Evolutionary conservation across 2,888 invertebrate species (phyloP), one percentile per base, ranked within the genome.

Genomic region (Carpatolechia fugitivella): DNA sequence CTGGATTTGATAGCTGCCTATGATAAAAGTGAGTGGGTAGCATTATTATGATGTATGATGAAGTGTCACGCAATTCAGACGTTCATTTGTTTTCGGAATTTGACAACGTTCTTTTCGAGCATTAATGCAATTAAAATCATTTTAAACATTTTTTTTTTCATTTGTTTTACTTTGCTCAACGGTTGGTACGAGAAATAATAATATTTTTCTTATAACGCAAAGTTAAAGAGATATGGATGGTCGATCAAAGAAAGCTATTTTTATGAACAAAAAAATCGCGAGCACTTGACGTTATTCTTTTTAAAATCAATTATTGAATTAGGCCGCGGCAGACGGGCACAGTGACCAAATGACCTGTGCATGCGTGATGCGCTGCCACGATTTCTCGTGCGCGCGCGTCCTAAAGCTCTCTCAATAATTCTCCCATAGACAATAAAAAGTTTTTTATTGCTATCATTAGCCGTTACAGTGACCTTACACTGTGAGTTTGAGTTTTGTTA

Each of bases 371-470:
- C 56, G 24, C 50, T 49, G 56, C 68, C 76, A 78, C 78, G 76
- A 76, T 70, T 76, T 73, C 66, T 77, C 78, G 73, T 76, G 77
- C 50, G 24, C 50, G 29, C 4, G 44, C n/a, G 70, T 64, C 58
- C 59, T 55, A 59, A 58, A 35, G 44, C 53, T 64, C 62, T 62
- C 70, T 66, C 67, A 63, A 54, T 54, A 44, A 50, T 54, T 49
- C 30, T 41, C 2, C 18, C 33, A 41, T 36, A 50, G 53, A 55
- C 58, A 61, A 63, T 58, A 60, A 61, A 61, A 63, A 62, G 7
- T 55, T 62, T 56, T 62, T 55, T 56, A 64, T 63, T 62, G 54
- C 56, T 31, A 54, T 61, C 53, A 66, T 66, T 63, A 65, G 57
- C 56, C 53, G 54, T 54, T 50, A 56, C 54, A 47, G 58, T 60